Evolutionary conservation across 2,888 invertebrate species (phyloP).

Genomic region (Sialis fuliginosa): DNA sequence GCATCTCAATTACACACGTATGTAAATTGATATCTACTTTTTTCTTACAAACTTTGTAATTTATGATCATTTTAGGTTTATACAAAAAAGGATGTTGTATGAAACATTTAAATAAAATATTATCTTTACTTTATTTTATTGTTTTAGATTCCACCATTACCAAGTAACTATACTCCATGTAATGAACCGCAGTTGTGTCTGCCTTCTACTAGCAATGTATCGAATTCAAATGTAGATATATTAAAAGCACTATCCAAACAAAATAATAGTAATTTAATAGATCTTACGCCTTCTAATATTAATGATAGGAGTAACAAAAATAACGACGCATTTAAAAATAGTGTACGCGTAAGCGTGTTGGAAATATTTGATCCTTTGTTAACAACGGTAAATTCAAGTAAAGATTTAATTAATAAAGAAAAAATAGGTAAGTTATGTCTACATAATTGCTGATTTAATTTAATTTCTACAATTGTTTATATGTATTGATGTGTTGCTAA

Average conservation of each 20-base stretch:
- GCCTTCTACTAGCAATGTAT: constrained; percentile 11
- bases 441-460: background rate
- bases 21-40: no score
- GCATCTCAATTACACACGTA: no score
- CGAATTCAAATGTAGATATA: constrained; percentile 23
- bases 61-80: no score
- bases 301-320: constrained; percentile 18
- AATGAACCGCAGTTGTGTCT: constrained; percentile 14
- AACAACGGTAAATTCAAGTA: constrained; percentile 22
- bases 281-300: constrained; percentile 28
- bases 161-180: constrained; percentile 18
- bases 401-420: background rate
- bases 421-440: background rate
- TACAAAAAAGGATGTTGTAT: no score
- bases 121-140: background rate
- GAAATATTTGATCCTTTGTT: constrained; percentile 80
- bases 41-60: no score
- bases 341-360: constrained; percentile 49
- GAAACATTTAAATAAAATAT: background rate
- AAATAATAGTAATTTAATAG: constrained; percentile 36
- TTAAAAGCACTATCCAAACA: constrained; percentile 27
- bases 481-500: no score
- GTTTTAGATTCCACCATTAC: constrained; percentile 23
- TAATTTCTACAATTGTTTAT: no score
- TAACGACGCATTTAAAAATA: constrained; percentile 18